Evolutionary conservation across 2,888 invertebrate species (phyloP).

Genomic region (Adelphocoris suturalis): DNA sequence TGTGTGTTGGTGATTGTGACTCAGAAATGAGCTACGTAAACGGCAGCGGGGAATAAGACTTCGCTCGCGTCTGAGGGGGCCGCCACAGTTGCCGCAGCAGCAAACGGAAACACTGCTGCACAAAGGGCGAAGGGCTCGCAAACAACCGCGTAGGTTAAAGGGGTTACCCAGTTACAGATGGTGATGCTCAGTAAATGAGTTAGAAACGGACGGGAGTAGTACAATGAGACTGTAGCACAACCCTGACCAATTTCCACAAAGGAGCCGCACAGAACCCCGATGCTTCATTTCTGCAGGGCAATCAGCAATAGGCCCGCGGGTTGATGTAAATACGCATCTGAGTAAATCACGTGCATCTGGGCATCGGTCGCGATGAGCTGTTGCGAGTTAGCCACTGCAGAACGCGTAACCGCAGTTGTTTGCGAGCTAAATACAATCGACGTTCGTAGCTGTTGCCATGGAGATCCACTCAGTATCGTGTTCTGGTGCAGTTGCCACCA

Average conservation of each 20-base stretch:
- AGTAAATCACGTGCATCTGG: no score
- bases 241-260: not conserved
- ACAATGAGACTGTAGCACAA: constrained; percentile 9
- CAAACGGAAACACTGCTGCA: constrained; percentile 24
- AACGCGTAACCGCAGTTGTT: no score
- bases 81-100: constrained; percentile 13
- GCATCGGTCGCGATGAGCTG: no score
- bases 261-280: not conserved
- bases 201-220: not conserved
- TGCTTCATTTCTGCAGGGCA: no score
- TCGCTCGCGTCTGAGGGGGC: not conserved
- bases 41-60: constrained; percentile 1
- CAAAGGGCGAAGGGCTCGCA: not conserved
- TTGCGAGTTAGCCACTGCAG: no score
- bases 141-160: not conserved
- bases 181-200: not conserved
- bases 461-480: no score
- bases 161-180: not conserved
- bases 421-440: no score
- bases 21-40: not conserved
- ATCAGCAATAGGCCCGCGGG: no score
- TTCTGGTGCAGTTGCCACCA: no score
- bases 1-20: not conserved
- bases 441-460: no score
- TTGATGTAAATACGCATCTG: no score